A percentile compares a stretch with the other conserved stretches of the same genome.
Conservation (phyloP, 2,113 vertebrate species). For the Shinisaurus crocodilurus region DNA sequence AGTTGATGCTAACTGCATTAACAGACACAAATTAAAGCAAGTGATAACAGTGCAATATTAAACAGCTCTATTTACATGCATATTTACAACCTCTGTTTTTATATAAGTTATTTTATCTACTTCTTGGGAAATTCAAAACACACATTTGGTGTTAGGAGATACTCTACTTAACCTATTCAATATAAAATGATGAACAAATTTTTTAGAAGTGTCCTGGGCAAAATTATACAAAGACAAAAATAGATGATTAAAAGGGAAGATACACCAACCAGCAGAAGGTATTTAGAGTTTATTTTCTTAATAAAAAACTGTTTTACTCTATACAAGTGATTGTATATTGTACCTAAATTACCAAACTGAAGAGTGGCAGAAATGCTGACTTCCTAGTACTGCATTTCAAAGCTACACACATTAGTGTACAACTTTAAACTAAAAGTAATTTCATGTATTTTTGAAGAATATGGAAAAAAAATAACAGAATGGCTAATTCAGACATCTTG, state of each 20-base stretch:
- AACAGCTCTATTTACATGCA: constrained; percentile 82
- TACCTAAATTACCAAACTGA: constrained; percentile 59
- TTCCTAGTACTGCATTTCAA: constrained; percentile 35
- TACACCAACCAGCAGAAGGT: constrained; percentile 34
- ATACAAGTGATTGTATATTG: constrained; percentile 52
- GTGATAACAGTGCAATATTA: constrained; percentile 75
- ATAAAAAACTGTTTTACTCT: constrained; percentile 65
- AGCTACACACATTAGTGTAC: constrained; percentile 46
- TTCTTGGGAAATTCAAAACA: constrained; percentile 64
- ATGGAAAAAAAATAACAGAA: constrained; percentile 43
- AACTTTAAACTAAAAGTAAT: constrained; percentile 34
- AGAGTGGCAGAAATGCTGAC: constrained; percentile 53
- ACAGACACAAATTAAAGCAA: constrained; percentile 74
- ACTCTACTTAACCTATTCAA: constrained; percentile 62
- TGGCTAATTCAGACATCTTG: background rate
- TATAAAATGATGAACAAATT: constrained; percentile 41
- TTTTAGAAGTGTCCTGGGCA: constrained; percentile 5
- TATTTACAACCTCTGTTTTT: constrained; percentile 76
- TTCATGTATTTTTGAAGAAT: constrained; percentile 49
- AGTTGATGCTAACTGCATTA: constrained; percentile 69
- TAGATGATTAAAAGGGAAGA: constrained; percentile 61
- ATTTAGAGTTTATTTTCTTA: constrained; percentile 60
- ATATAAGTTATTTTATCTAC: constrained; percentile 53
- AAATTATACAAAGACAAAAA: constrained; percentile 45
- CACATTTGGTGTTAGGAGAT: constrained; percentile 56